phyloP scores from a whole-genome alignment of 2,797 vertebrate species.

The Apogon talboti region DNA sequence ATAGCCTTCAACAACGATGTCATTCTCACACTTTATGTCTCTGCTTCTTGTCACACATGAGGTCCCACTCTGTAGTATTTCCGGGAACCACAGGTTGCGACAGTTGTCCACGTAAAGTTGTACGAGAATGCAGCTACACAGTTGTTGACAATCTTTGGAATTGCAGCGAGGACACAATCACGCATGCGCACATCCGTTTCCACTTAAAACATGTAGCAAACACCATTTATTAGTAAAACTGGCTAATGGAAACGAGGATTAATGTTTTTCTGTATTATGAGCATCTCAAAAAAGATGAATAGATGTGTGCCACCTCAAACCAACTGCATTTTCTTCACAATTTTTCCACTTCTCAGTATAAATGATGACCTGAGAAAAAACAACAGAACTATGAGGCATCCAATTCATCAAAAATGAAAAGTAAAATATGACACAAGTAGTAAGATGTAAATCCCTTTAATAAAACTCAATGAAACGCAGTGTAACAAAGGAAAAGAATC shows the following conservation, averaged over 20 bases:
- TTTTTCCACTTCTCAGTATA: too few species aligned
- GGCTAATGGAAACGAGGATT: too few species aligned
- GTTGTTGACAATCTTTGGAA: slow-evolving; percentile 35
- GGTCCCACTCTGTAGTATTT: slow-evolving; percentile 38
- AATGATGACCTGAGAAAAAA: too few species aligned
- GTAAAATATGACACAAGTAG: slow-evolving; percentile 12
- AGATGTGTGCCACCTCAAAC: too few species aligned
- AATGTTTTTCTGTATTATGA: too few species aligned
- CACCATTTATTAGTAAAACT: too few species aligned
- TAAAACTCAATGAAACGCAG: slow-evolving; percentile 90
- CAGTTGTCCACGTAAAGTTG: neutral
- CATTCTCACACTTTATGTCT: slow-evolving; percentile 42
- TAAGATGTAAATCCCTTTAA: slow-evolving; percentile 91
- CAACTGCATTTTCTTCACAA: too few species aligned
- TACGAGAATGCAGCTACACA: neutral
- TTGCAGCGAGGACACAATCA: neutral
- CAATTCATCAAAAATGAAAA: neutral
- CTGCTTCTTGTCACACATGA: neutral
- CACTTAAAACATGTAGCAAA: too few species aligned
- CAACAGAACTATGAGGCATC: too few species aligned
- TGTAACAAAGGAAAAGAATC: slow-evolving; percentile 87
- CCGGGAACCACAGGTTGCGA: rapidly evolving
- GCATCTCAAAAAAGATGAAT: too few species aligned
- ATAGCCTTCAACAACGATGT: slow-evolving; percentile 26
- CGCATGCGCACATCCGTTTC: slow-evolving; percentile 8